Conservation (phyloP, 2,797 vertebrate species). For the Catharus ustulatus region DNA sequence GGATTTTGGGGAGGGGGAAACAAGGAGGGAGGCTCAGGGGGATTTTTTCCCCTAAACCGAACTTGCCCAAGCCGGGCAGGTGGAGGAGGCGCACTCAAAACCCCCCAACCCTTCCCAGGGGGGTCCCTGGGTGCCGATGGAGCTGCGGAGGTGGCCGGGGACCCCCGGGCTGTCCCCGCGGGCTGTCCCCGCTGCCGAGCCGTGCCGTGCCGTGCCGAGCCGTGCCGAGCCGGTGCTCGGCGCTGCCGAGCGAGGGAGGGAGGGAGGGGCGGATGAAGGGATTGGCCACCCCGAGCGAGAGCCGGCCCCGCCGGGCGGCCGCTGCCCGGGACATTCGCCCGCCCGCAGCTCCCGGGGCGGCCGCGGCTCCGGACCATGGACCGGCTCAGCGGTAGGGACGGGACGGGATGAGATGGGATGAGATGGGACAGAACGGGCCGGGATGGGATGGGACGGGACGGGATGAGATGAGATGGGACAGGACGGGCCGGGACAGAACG, state of each 20-base stretch:
- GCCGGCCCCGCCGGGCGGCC: slow-evolving; percentile 33
- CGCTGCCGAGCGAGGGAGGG: slow-evolving; percentile 15
- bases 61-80: not conserved
- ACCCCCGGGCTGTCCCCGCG: not conserved
- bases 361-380: slow-evolving; percentile 52
- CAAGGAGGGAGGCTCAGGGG: rapidly evolving
- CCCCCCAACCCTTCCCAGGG: too few relatives aligned
- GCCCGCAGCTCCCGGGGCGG: not conserved
- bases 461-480: too few relatives aligned
- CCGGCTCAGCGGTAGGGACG: slow-evolving; percentile 49
- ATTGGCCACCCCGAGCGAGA: not conserved
- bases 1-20: not conserved
- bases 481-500: too few relatives aligned
- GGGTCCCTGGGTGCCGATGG: not conserved
- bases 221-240: not conserved
- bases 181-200: not conserved
- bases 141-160: not conserved
- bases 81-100: rapidly evolving
- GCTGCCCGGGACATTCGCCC: not conserved
- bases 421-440: too few relatives aligned
- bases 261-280: slow-evolving; percentile 11
- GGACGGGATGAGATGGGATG: not conserved
- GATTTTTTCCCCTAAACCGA: not conserved
- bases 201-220: not conserved
- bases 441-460: not conserved